phyloP scores from a whole-genome alignment of 2,888 invertebrate species.

The Crocallis elinguaria region DNA sequence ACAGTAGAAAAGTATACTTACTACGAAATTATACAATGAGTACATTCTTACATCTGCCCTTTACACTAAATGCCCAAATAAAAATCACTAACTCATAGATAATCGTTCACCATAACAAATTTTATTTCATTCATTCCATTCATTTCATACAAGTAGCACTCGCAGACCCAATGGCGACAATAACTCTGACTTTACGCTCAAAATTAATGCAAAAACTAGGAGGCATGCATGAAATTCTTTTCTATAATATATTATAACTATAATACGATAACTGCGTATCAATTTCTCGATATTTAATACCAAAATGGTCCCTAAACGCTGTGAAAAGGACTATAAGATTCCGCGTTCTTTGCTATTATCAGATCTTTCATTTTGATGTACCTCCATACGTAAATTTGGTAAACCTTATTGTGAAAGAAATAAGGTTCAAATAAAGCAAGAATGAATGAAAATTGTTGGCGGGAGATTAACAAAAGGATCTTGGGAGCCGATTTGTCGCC shows the following conservation, averaged over 20 bases:
- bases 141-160: constrained; percentile 63
- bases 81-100: constrained; percentile 52
- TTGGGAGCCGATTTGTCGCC: constrained; percentile 75
- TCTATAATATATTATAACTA: constrained; percentile 65
- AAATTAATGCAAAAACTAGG: constrained; percentile 47
- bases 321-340: constrained; percentile 29
- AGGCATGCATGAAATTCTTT: constrained; percentile 77
- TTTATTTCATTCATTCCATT: constrained; percentile 51
- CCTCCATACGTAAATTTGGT: background rate
- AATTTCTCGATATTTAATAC: constrained; percentile 40
- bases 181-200: constrained; percentile 56
- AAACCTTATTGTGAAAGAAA: background rate
- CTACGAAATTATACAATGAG: constrained; percentile 19
- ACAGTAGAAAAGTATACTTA: too few species aligned
- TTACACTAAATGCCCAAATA: constrained; percentile 38
- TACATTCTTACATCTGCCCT: constrained; percentile 42
- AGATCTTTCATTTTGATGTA: background rate
- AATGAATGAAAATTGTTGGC: constrained; percentile 3
- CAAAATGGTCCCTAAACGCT: constrained; percentile 43
- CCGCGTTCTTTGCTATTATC: constrained; percentile 23
- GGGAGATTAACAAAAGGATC: constrained; percentile 43
- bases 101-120: constrained; percentile 74
- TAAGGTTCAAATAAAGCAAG: background rate
- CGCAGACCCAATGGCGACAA: constrained; percentile 53
- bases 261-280: constrained; percentile 68